A percentile compares a stretch with the other conserved stretches of the same genome.
Evolutionary conservation across 2,888 invertebrate species (phyloP).

Genomic region (Cataglyphis altisquamis): DNA sequence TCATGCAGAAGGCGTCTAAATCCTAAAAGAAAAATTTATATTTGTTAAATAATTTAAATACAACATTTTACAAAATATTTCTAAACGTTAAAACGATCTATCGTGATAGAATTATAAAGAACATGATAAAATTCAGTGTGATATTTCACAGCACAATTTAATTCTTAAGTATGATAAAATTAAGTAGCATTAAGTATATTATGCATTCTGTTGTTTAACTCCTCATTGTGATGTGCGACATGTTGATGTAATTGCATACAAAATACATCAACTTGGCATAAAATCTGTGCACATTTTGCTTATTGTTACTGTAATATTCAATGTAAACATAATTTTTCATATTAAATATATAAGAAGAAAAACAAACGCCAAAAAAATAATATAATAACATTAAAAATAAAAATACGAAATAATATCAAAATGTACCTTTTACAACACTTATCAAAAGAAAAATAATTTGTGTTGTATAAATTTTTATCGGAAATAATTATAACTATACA

Average conservation of each 20-base stretch:
- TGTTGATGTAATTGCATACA: constrained; percentile 57
- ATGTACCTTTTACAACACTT: background rate
- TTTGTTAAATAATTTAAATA: background rate
- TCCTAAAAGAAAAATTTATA: background rate
- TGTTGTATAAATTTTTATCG: too few relatives aligned
- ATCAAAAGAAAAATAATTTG: too few relatives aligned
- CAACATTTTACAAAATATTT: background rate
- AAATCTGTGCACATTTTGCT: constrained; percentile 52
- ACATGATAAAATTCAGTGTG: constrained; percentile 38
- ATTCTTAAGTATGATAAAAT: constrained; percentile 21
- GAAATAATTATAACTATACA: background rate
- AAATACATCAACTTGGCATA: constrained; percentile 33
- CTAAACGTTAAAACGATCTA: constrained; percentile 3
- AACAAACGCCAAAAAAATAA: background rate
- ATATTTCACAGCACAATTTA: constrained; percentile 25
- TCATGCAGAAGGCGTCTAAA: background rate
- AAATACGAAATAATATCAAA: background rate
- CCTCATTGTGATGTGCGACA: constrained; percentile 65
- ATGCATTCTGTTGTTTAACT: constrained; percentile 70
- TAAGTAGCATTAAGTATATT: background rate
- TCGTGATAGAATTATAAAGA: constrained; percentile 27
- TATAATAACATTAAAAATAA: background rate
- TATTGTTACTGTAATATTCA: constrained; percentile 1
- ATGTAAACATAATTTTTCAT: constrained; percentile 15
- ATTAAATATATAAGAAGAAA: background rate